Evolutionary conservation across 2,113 vertebrate genomes (phyloP).

Genomic region (Tachycineta bicolor): DNA sequence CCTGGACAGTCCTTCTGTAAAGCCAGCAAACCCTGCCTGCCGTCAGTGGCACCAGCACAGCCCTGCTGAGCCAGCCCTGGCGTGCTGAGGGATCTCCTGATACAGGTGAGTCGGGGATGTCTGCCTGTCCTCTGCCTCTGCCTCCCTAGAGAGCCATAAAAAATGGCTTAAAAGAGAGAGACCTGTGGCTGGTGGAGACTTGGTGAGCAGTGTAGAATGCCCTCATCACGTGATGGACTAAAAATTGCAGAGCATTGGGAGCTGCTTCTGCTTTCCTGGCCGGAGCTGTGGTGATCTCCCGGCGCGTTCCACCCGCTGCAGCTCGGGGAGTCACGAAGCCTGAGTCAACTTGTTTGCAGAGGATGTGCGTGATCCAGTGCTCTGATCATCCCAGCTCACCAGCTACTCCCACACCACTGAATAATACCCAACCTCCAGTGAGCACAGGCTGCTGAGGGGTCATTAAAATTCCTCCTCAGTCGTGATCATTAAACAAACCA

Average conservation of each 20-base stretch:
- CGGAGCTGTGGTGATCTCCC: neutral
- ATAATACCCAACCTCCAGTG: neutral
- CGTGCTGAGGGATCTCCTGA: neutral
- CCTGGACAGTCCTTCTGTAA: neutral
- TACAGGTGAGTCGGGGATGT: rapidly evolving
- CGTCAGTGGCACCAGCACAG: neutral
- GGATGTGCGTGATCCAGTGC: neutral
- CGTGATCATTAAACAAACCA: conserved; percentile 61
- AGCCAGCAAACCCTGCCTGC: neutral
- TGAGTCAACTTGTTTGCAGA: neutral
- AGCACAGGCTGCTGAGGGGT: neutral
- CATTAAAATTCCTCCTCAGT: conserved; percentile 44
- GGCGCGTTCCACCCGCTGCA: neutral
- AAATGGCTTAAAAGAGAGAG: neutral
- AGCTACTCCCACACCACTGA: neutral
- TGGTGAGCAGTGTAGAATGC: neutral
- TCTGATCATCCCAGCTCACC: neutral
- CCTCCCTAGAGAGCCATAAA: neutral
- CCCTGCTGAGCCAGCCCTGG: neutral
- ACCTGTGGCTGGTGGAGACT: rapidly evolving
- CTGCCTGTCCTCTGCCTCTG: neutral
- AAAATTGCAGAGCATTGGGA: neutral
- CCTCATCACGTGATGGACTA: neutral
- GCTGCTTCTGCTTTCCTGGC: neutral
- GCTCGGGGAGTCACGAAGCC: neutral